phyloP scores from a whole-genome alignment of 2,888 invertebrate genomes.

The Ornithoptera alexandrae region DNA sequence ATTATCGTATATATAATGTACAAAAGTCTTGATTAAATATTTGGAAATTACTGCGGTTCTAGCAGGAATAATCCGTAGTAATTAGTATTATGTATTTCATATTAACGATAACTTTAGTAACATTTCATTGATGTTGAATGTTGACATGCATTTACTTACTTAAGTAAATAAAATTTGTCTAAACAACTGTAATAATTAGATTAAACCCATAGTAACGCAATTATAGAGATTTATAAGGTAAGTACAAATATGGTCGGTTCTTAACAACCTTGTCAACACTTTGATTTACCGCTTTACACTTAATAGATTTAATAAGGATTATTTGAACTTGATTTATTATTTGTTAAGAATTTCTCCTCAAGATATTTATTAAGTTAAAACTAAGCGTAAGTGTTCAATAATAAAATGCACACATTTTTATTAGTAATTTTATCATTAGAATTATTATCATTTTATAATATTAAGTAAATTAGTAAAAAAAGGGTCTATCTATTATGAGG shows the following conservation, averaged over 20 bases:
- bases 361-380: neutral
- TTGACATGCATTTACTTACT: conserved; percentile 13
- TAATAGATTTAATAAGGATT: conserved; percentile 14
- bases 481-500: too few relatives aligned
- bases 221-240: conserved; percentile 24
- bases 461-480: neutral
- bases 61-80: too few relatives aligned
- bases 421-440: neutral
- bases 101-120: too few relatives aligned
- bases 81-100: too few relatives aligned
- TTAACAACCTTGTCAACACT: conserved; percentile 10
- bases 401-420: neutral
- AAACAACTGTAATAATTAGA: conserved; percentile 25
- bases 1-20: too few relatives aligned
- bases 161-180: conserved; percentile 14
- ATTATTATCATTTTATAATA: neutral
- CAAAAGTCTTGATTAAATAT: too few relatives aligned
- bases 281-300: conserved; percentile 14
- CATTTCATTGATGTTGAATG: conserved; percentile 2
- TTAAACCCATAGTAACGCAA: conserved; percentile 21
- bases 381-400: neutral
- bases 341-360: neutral
- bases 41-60: too few relatives aligned
- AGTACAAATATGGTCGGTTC: conserved; percentile 14
- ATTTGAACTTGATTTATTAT: neutral